Evolutionary conservation across 2,888 invertebrate genomes (phyloP), one percentile per base, ranked within the genome.

Genomic region (Morpho deidamia): DNA sequence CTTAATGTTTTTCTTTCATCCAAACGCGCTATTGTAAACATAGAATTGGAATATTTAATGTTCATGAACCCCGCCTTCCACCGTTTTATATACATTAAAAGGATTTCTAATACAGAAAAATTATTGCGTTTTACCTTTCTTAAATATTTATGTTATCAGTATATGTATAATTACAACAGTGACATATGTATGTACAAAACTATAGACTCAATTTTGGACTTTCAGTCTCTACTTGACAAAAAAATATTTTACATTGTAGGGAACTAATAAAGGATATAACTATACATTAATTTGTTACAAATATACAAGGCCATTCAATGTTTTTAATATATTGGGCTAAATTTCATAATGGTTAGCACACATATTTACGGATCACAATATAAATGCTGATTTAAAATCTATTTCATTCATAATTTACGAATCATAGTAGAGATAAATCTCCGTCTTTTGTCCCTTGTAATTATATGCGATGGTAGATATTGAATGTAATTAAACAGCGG

Each of bases 181-280:
- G 84, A 83, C 71, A 70, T 83, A 82, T 62, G 56, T 74, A 73
- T 89, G 78, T 89, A 89, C 88, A 89, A 87, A 86, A 87, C 82
- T 86, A 86, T 86, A 88, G 85, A 87, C 85, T 88, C 86, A 83
- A 86, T 83, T 85, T 83, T 83, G 85, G 87, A 88, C 87, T 88
- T 87, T 87, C 87, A 88, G 87, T 88, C 88, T 88, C 86, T 86
- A 87, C 78, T 79, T 71, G 74, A 70, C 76, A 76, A 69, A 73
- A 78, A 76, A 76, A 71, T 77, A 78, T 76, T 70, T 74, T 80
- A 81, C 78, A 81, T 67, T 76, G 72, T 67, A 65, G 68, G 51
- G 76, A 81, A 79, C 68, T 73, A 78, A 78, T 71, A 65, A 68
- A 74, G 67, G 67, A 65, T 67, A 72, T 69, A 71, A 72, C 70